These are phyloP conservation scores for Donacobius atricapilla DNA, from an alignment of 2,113 vertebrate species.

Conservation along the genomic window DNA sequence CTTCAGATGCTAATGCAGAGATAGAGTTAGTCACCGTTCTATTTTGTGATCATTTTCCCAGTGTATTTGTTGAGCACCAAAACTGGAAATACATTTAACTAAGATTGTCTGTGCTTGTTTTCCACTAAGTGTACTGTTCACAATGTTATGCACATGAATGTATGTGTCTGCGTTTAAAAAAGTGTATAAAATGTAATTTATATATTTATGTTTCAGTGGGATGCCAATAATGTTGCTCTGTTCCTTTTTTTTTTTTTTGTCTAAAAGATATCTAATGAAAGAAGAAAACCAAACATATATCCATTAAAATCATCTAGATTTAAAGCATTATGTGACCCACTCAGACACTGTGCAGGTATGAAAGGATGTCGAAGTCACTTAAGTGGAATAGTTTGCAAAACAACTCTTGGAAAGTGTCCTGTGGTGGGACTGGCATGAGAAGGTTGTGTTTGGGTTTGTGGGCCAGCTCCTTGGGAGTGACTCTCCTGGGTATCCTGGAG, in stretches of 20 bases:
- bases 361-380: constrained; percentile 26
- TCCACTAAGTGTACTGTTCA: constrained; percentile 55
- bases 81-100: constrained; percentile 61
- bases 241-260: constrained; percentile 9
- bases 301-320: constrained; percentile 57
- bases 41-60: constrained; percentile 53
- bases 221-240: constrained; percentile 56
- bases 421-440: background rate
- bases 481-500: background rate
- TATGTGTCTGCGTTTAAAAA: constrained; percentile 69
- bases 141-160: constrained; percentile 64
- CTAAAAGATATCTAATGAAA: constrained; percentile 54
- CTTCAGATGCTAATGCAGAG: constrained; percentile 40
- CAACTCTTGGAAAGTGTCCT: background rate
- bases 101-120: constrained; percentile 62
- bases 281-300: constrained; percentile 17
- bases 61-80: constrained; percentile 64
- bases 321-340: constrained; percentile 53
- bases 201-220: constrained; percentile 70
- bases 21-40: constrained; percentile 37
- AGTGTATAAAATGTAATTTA: constrained; percentile 68
- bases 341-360: constrained; percentile 55
- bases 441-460: background rate
- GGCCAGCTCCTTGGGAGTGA: background rate
- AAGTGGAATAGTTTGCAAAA: constrained; percentile 30